Percentiles rank a stretch among this genome's conserved stretches.
These are phyloP conservation scores for Sternotherus odoratus DNA, from an alignment of 2,797 vertebrate species.

Conservation along the genomic window DNA sequence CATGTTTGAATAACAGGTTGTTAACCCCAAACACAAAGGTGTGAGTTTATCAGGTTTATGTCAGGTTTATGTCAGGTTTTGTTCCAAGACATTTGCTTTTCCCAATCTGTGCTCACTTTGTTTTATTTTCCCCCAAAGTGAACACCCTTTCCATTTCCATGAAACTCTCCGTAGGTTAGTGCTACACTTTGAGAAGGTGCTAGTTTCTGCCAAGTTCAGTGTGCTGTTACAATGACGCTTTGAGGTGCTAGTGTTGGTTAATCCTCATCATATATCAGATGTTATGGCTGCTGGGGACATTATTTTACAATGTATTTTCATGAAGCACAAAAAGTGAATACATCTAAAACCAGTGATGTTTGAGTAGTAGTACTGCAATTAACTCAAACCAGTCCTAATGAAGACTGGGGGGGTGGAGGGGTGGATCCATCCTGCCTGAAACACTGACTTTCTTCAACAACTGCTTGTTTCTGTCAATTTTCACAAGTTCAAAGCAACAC, in stretches of 20 bases:
- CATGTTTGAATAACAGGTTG: no score
- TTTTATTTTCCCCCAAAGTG: not conserved
- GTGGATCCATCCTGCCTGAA: not conserved
- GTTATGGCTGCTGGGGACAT: not conserved
- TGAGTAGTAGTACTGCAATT: not conserved
- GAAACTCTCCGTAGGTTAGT: not conserved
- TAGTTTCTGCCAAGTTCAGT: fast-evolving
- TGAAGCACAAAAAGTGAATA: not conserved
- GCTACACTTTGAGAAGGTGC: not conserved
- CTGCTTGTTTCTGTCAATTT: not conserved
- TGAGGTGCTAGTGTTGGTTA: not conserved
- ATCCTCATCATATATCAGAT: fast-evolving
- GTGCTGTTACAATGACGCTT: not conserved
- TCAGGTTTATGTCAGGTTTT: no score
- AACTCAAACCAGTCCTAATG: not conserved
- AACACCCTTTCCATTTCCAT: not conserved
- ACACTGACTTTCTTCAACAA: not conserved
- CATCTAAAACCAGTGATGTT: not conserved
- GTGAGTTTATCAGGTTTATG: no score
- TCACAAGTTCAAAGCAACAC: not conserved
- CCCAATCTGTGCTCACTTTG: not conserved
- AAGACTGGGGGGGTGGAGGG: not conserved
- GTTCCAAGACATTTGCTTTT: not conserved
- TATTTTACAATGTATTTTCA: not conserved
- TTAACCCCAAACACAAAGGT: no score